These are phyloP conservation scores for Nephila pilipes DNA, from an alignment of 1,140 invertebrate species.

Conservation along the genomic window DNA sequence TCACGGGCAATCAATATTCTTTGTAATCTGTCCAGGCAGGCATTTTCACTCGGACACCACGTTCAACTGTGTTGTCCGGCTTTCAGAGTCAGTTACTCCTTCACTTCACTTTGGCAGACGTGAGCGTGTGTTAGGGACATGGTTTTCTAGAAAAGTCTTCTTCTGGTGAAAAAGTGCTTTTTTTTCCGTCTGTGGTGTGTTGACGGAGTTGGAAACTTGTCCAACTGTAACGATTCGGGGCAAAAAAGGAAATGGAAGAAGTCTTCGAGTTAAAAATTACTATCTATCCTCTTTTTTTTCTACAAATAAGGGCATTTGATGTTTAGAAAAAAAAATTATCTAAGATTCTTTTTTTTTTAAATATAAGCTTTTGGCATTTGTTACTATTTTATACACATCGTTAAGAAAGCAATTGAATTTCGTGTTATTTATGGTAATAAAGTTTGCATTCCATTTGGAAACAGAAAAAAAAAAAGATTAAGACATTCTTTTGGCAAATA, in stretches of 20 bases:
- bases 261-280: neutral
- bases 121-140: neutral
- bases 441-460: too few species aligned
- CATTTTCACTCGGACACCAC: constrained; percentile 7
- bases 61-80: constrained; percentile 31
- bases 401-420: too few species aligned
- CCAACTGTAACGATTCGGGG: neutral
- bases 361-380: neutral
- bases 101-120: constrained; percentile 22
- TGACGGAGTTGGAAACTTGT: neutral
- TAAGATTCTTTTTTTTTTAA: neutral
- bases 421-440: too few species aligned
- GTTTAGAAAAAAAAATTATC: neutral
- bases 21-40: constrained; percentile 4
- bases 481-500: too few species aligned
- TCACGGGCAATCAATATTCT: constrained; percentile 68
- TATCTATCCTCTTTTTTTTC: neutral
- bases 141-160: too few species aligned
- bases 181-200: neutral
- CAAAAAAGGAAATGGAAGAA: neutral
- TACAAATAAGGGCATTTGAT: neutral
- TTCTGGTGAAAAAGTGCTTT: neutral
- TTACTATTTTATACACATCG: too few species aligned
- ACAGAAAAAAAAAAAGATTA: too few species aligned
- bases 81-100: constrained; percentile 36